A percentile compares a stretch with the other conserved stretches of the same genome.
Evolutionary conservation across 2,797 vertebrate species (phyloP).

Genomic region (Centroberyx gerrardi): DNA sequence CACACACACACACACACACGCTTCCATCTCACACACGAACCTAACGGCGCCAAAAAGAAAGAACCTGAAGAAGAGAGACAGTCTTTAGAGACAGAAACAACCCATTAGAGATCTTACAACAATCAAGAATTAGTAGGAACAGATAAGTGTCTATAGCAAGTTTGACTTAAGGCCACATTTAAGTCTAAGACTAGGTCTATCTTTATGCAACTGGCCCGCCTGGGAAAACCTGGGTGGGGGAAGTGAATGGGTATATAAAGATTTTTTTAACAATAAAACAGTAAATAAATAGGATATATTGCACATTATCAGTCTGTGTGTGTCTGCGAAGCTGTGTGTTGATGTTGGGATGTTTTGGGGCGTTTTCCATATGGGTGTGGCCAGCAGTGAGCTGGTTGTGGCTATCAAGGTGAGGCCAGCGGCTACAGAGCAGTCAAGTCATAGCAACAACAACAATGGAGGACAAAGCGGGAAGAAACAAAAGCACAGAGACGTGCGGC

Average conservation of each 20-base stretch:
- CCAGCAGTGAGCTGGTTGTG: constrained; percentile 13
- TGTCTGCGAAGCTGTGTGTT: not conserved
- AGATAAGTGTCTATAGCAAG: too few species aligned
- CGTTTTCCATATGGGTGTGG: constrained; percentile 14
- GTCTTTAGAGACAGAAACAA: too few species aligned
- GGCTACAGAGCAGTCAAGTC: constrained; percentile 9
- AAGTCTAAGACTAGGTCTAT: too few species aligned
- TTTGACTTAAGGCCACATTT: too few species aligned
- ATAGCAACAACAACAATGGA: too few species aligned
- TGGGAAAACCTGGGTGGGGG: constrained; percentile 42
- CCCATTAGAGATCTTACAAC: too few species aligned
- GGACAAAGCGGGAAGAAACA: too few species aligned
- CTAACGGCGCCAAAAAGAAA: not conserved
- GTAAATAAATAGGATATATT: constrained; percentile 8
- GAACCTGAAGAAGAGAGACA: too few species aligned
- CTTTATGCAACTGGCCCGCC: constrained; percentile 19
- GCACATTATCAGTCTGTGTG: not conserved
- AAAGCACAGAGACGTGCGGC: too few species aligned
- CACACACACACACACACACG: too few species aligned
- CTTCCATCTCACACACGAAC: constrained; percentile 13
- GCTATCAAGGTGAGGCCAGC: constrained; percentile 31
- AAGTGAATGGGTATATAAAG: constrained; percentile 43
- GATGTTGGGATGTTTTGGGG: not conserved
- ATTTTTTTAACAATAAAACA: constrained; percentile 30
- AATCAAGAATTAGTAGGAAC: too few species aligned